These are phyloP conservation scores for Dicranocentrus wangi DNA, from an alignment of 2,888 invertebrate species.

Conservation along the genomic window DNA sequence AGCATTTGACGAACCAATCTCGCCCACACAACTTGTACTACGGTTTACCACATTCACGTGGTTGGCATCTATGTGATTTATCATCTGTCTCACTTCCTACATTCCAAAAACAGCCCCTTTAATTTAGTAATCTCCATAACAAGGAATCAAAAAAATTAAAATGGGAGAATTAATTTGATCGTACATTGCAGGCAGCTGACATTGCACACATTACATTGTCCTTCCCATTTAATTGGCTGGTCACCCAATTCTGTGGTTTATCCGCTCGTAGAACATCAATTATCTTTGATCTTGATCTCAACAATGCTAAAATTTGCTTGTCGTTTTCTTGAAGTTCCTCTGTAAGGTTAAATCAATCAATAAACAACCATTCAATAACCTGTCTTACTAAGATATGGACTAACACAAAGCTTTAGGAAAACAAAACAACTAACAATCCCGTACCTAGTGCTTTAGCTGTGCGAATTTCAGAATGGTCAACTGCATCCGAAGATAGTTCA, in stretches of 20 bases:
- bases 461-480: slow-evolving; percentile 69
- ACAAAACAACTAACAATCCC: too few species aligned
- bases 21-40: slow-evolving; percentile 94
- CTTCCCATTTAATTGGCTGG: slow-evolving; percentile 69
- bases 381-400: not conserved
- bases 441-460: slow-evolving; percentile 70
- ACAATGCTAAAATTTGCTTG: slow-evolving; percentile 67
- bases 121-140: not conserved
- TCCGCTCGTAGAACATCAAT: slow-evolving; percentile 70
- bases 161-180: slow-evolving; percentile 12
- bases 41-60: slow-evolving; percentile 75
- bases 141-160: not conserved
- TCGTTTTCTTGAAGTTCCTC: slow-evolving; percentile 72
- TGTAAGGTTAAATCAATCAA: slow-evolving; percentile 40
- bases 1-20: slow-evolving; percentile 90
- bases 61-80: slow-evolving; percentile 67
- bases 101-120: slow-evolving; percentile 7
- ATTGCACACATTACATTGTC: slow-evolving; percentile 69
- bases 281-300: slow-evolving; percentile 68
- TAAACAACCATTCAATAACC: not conserved
- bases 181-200: slow-evolving; percentile 68
- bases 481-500: slow-evolving; percentile 67
- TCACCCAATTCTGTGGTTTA: slow-evolving; percentile 71
- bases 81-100: slow-evolving; percentile 71
- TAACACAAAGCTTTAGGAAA: not conserved